Conservation (phyloP, 2,797 vertebrate species). For the Sebastolobus alascanus region DNA sequence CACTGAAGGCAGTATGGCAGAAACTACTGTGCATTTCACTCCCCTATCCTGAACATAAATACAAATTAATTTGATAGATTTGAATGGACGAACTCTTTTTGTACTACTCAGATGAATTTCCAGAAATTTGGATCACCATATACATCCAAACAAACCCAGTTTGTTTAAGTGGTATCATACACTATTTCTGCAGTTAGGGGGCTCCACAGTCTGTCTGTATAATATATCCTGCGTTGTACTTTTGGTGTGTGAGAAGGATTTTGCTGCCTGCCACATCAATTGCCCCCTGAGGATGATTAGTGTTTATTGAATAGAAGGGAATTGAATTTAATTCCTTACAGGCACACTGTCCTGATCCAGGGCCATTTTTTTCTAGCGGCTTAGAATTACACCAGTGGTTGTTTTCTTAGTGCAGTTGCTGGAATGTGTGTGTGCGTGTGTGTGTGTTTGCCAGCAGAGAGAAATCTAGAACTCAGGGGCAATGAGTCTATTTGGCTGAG, state of each 20-base stretch:
- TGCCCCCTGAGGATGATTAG: conserved; percentile 30
- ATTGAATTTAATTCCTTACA: conserved; percentile 46
- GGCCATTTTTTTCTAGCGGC: conserved; percentile 37
- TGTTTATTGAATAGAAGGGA: conserved; percentile 47
- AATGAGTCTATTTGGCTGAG: conserved; percentile 73
- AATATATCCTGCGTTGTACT: background rate
- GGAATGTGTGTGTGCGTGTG: conserved; percentile 67
- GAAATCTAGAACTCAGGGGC: conserved; percentile 67
- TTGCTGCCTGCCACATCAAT: conserved; percentile 26
- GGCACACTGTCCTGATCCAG: conserved; percentile 40
- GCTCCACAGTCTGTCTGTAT: conserved; percentile 25
- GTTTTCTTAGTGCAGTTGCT: conserved; percentile 72
- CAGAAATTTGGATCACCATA: background rate
- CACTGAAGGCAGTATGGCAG: background rate
- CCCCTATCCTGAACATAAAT: rapidly evolving
- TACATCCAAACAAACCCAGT: background rate
- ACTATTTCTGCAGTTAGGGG: conserved; percentile 15
- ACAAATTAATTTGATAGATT: background rate
- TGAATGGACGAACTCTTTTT: background rate
- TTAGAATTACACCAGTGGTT: conserved; percentile 59
- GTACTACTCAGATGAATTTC: background rate
- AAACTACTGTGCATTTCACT: background rate
- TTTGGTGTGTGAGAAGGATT: conserved; percentile 4
- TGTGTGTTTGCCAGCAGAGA: conserved; percentile 54
- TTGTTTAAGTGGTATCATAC: background rate